Evolutionary conservation across 1,140 invertebrate species (phyloP), one percentile per base, ranked within the genome.

Genomic region (Cydia pomonella): DNA sequence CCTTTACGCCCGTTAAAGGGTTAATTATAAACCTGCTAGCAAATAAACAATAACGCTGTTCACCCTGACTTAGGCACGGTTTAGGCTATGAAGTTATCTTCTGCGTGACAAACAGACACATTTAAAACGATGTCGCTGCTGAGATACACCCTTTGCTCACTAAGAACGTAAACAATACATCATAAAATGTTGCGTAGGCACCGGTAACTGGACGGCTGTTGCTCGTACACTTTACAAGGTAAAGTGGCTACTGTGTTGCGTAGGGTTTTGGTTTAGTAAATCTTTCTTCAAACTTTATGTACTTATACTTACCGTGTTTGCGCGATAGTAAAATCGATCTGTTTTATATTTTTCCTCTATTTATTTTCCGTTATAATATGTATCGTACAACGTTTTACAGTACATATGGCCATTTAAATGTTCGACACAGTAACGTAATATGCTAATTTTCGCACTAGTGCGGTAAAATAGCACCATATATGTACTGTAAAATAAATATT

Each of bases 161-260:
- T 59, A n/a, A 59, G 53, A n/a, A 10, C 18, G 21, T 7, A 23
- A 23, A 59, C 53, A 59, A 59, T 59, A 59, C 53, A 59, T 59
- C 53, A 59, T 59, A 59, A 59, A 59, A 23, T 23, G 21, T 59
- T 59, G 53, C 53, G 53, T 59, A 23, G 53, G 18, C 53, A 59
- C 18, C 53, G 2, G 50, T 23, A 23, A 12, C 53, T 59, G 2
- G n/a, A 50, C 47, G 53, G 18, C 18, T 2, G 10, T 13, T 44
- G 41, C 41, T 44, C 41, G 13, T 44, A 44, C 41, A 44, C 2
- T 59, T 59, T 59, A 59, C 53, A 23, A 59, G 53, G 53, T 59
- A 50, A 53, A 21, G 50, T 59, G 21, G n/a, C n/a, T 12, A 21
- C 18, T 23, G 53, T 10, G 53, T 59, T 23, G 6, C 53, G 21